Conservation (phyloP, 2,797 vertebrate species). For the Melanotaenia boesemani region DNA sequence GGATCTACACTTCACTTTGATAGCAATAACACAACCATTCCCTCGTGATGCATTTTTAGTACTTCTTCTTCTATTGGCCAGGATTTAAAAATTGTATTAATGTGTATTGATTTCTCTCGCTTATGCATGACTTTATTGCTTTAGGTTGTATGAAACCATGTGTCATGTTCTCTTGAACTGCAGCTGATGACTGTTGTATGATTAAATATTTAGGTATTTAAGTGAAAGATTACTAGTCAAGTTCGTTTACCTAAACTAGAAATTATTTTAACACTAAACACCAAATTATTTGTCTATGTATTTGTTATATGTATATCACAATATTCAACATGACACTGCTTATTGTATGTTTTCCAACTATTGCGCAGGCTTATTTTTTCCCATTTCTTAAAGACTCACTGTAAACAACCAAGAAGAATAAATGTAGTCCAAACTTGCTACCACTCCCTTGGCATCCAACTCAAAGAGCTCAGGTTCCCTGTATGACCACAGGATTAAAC, state of each 20-base stretch:
- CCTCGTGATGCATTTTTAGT: conserved; percentile 28
- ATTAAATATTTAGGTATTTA: neutral
- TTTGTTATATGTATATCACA: too few relatives aligned
- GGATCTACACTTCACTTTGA: conserved; percentile 29
- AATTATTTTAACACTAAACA: neutral
- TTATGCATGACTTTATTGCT: conserved; percentile 21
- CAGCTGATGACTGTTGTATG: neutral
- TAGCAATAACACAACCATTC: conserved; percentile 49
- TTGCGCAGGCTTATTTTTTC: neutral
- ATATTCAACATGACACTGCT: neutral
- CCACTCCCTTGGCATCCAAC: conserved; percentile 33
- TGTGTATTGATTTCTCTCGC: conserved; percentile 10
- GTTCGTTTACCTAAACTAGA: neutral
- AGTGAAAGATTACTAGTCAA: neutral
- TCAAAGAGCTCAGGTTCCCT: conserved; percentile 50
- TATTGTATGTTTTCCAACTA: neutral
- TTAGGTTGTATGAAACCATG: conserved; percentile 10
- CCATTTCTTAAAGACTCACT: neutral
- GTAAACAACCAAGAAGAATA: conserved; percentile 21
- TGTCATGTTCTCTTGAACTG: conserved; percentile 22
- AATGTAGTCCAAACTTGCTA: conserved; percentile 21
- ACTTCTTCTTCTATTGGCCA: conserved; percentile 33
- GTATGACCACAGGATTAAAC: conserved; percentile 46
- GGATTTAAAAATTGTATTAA: conserved; percentile 19
- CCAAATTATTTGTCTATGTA: neutral